Evolutionary conservation across 2,888 invertebrate species (phyloP), one percentile per base, ranked within the genome.

Genomic region (Acronicta aceris): DNA sequence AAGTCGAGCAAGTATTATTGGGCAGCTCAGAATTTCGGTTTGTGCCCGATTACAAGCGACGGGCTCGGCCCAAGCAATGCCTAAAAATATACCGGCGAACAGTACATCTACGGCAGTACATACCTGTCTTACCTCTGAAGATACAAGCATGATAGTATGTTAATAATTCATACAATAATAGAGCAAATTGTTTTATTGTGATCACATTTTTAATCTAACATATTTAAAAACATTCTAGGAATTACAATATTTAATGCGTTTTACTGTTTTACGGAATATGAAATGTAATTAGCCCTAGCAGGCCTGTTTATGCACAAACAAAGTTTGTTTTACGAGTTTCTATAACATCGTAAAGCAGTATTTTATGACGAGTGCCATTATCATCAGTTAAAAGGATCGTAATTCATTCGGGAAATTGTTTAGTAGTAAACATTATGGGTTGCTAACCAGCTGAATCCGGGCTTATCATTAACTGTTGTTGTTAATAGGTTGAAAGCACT

Each of bases 261-360:
- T 38, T 58, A 41, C 53, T 49, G 50, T 65, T 4, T 21, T 21
- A 63, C 38, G n/a, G n/a, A 38, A 55, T 57, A 65, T 74, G 59
- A 65, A 71, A 73, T 60, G 53, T 76, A 78, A 78, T 78, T 71
- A 77, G 59, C 68, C 55, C 53, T 13, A 41, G 8, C 55, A 53
- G 59, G 52, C 45, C 64, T 65, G 65, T 78, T 78, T 78, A 64
- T 63, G 43, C 59, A 50, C 60, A 69, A 74, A 71, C 76, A 71
- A 76, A 77, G 68, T 78, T 77, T 70, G 64, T 76, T 78, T 77
- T 78, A 78, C 53, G 78, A 76, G 64, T 71, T 74, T 16, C 56
- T 59, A 71, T 71, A 67, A 76, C 65, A 62, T 65, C 71, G 65
- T 76, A 67, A 78, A 78, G 63, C 66, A 63, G 63, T 62, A 56